Base-by-base conservation (phyloP, 2,113 vertebrate species). In the Xiphophorus maculatus region DNA sequence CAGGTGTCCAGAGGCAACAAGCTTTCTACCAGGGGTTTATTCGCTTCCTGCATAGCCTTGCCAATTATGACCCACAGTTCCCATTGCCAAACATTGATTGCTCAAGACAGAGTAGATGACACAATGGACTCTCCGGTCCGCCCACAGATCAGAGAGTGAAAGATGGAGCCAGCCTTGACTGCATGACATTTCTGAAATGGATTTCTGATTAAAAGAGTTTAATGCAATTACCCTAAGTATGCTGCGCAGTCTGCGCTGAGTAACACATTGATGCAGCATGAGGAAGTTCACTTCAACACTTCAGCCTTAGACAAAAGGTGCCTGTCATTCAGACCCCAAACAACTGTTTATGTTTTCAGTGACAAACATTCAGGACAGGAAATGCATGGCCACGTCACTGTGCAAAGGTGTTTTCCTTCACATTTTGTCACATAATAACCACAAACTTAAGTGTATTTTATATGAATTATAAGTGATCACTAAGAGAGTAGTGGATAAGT, bases 151-250 rank as follows among this genome's bases (percentile, higher is more conserved):
- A 73, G 72, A 5, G 29, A 81, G 82, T 66, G 35, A 77, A 63
- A 76, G 61, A 75, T n/a, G 5, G 73, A 84, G 71, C 68, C 71
- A 29, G 72, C 71, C 42, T 9, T 66, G 86, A 86, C 82, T 74
- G 80, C 86, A 77, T 77, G 85, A 90, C 90, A 90, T 90, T 82
- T 79, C 61, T 62, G 80, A 88, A 93, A 87, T 92, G 90, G 88
- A 86, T 90, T 91, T 93, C 86, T 74, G 73, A 90, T 91, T 91
- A 89, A 77, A 84, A 14, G 73, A 87, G 76, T 90, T 91, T 91
- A 88, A 92, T 92, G 90, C 86, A 92, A 94, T 93, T 92, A 92
- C 74, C 72, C 87, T 61, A 78, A 91, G 88, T 71, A 87, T 85
- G 76, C 66, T 75, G 83, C 71, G 76, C 73, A 73, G 84, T 73